Evolutionary conservation across 1,140 invertebrate genomes (phyloP).

Genomic region (Neoseiulus cucumeris): DNA sequence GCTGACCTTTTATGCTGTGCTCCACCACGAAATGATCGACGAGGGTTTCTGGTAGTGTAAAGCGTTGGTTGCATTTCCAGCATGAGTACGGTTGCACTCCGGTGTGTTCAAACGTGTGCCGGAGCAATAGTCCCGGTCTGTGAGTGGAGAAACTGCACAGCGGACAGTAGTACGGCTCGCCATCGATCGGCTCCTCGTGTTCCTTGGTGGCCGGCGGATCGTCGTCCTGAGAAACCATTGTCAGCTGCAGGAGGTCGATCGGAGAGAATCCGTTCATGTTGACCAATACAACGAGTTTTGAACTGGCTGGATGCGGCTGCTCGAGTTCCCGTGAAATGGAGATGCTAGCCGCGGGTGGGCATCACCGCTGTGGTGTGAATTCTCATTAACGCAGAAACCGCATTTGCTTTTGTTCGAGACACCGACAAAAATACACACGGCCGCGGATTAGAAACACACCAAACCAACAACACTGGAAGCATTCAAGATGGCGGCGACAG

Average conservation of each 20-base stretch:
- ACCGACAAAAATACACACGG: background rate
- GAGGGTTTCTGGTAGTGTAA: background rate
- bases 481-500: slow-evolving; percentile 5
- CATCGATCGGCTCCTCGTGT: background rate
- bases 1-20: background rate
- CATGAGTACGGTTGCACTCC: slow-evolving; percentile 8
- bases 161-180: slow-evolving; percentile 1
- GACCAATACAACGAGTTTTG: no score
- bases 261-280: background rate
- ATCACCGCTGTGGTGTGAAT: no score
- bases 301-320: no score
- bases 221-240: slow-evolving; percentile 6
- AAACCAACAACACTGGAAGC: background rate
- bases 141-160: background rate
- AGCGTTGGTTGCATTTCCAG: slow-evolving; percentile 4
- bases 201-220: background rate
- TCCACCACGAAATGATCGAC: background rate
- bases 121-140: background rate
- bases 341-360: no score
- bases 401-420: no score
- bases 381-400: no score
- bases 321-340: no score
- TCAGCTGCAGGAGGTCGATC: background rate
- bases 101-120: slow-evolving; percentile 9
- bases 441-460: background rate